Percentiles rank a stretch among this genome's conserved stretches.
Evolutionary conservation across 2,888 invertebrate genomes (phyloP).

Genomic region (Platycnemis pennipes): DNA sequence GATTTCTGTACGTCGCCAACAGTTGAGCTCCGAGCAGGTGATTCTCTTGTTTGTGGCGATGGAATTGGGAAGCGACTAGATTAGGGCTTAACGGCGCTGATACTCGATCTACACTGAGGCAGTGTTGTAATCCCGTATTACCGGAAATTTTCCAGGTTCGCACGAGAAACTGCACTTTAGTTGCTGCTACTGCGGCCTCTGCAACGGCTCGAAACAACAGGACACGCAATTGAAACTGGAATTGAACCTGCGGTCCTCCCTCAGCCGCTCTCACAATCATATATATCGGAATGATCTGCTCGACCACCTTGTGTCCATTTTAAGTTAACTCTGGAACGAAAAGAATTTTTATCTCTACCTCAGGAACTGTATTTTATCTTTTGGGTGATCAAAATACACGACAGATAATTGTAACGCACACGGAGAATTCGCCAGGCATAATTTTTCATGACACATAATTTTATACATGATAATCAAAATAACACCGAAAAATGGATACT

Average conservation of each 20-base stretch:
- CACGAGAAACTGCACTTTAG: not conserved
- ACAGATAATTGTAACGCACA: no score
- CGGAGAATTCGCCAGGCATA: no score
- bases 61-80: not conserved
- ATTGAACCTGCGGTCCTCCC: not conserved
- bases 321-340: no score
- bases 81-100: not conserved
- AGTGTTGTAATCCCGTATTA: not conserved
- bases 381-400: no score
- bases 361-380: no score
- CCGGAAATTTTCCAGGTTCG: not conserved
- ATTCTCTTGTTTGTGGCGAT: not conserved
- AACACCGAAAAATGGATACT: no score
- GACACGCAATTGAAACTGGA: not conserved
- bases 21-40: not conserved
- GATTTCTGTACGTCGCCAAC: not conserved
- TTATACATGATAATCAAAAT: no score
- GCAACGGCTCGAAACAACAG: not conserved
- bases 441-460: no score
- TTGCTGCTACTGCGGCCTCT: not conserved
- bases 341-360: no score
- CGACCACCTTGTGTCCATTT: not conserved
- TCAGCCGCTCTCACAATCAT: not conserved
- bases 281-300: not conserved
- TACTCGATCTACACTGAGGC: not conserved